Base-by-base conservation (phyloP, 2,888 invertebrate species). In the Epiblema foenella region DNA sequence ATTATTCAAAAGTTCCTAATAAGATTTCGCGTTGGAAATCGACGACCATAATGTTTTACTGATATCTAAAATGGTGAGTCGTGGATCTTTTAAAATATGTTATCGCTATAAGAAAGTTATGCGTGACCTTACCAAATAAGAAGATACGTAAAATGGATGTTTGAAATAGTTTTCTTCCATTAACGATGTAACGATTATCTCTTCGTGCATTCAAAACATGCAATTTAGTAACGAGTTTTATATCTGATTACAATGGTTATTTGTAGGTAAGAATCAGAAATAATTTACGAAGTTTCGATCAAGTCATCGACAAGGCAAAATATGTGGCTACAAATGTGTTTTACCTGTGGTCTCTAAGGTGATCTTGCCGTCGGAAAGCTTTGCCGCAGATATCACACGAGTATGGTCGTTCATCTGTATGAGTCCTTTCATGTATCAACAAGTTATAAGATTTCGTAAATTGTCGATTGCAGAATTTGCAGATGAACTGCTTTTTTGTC, bases 371-470 rank as follows among this genome's bases (percentile, higher is more conserved):
- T 83, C 99, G 95, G 94, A 99, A 99, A 56, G 99, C 98, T 92
- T 99, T 99, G 72, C 98, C 98, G 89, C 99, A 99, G 81, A 99
- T 98, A 91, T 99, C 99, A 94, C 99, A 99, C 18, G 98, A 97
- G 89, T 98, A 99, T 0, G 99, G 99, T 76, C 99, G 93, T 91
- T 99, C 99, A 87, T 99, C 98, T 49, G 99, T 99, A 87, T 99
- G 99, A 18, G 99, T 99, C 84, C 98, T 94, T 88, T 99, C 99
- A 93, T 99, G 99, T 81, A 99, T 99, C 80, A 99, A 94, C 83
- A 99, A 94, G 92, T 99, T 99, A 91, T 98, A 99, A 62, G 98
- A 98, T 94, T 99, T 99, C 76, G 99, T 99, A 90, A 99, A 99
- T 87, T 99, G 98, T 64, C 99, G 95, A 88, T 98, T 97, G 90